Evolutionary conservation across 2,888 invertebrate species (phyloP), one percentile per base, ranked within the genome.

Genomic region (Papilio gigon): DNA sequence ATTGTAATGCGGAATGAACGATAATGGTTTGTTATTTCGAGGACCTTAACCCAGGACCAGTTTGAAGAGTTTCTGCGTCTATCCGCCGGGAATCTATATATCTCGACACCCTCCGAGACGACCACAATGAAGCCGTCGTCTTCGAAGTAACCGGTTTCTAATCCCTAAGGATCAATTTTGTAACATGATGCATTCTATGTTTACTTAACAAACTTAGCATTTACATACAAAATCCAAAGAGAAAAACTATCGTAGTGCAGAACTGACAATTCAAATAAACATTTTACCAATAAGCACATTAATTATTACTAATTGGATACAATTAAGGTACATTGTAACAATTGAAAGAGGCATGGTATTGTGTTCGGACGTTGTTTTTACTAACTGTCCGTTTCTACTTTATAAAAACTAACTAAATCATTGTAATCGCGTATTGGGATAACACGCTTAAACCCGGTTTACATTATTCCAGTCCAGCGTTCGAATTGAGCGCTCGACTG

Each of bases 11-110:
- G 89, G 89, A 89, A 89, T 88, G 89, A 85, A 84, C 78, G 78
- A 81, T 84, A 83, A 78, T 79, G 82, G 80, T 86, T 80, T 82
- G 84, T 84, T 85, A 84, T 82, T 82, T 81, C 81, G 87, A 91
- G 88, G 92, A 94, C 94, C 94, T 94, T 94, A 86, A 94, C 89
- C 94, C 94, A 94, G 87, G 93, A 93, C 94, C 94, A 94, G 90
- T 94, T 93, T 81, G 91, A 88, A 85, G 93, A 93, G 86, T 92
- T 93, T 85, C 93, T 93, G 89, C 93, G 93, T 79, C 81, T 87
- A 81, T 93, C 90, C 76, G 93, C 93, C 76, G 94, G 93, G 83
- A 94, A 93, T 92, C 93, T 93, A 92, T 89, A 90, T 87, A 94
- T 91, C 87, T 94, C 93, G 84, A 93, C 87, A 82, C 94, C 94